Base-by-base conservation (phyloP, 2,797 vertebrate genomes). In the Hirundo rustica region DNA sequence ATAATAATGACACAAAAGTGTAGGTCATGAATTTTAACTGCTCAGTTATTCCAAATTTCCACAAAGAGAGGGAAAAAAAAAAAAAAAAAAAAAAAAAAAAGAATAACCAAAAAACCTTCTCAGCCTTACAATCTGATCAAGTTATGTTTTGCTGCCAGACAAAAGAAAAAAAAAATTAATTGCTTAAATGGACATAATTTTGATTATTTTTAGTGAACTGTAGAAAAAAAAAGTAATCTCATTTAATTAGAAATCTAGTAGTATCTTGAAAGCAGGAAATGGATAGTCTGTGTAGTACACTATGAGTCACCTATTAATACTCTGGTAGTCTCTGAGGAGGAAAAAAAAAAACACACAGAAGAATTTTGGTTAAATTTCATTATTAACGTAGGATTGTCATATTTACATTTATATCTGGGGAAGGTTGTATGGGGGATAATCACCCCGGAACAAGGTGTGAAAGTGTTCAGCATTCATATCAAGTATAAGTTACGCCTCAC, bases 1-100 rank as follows among this genome's bases (percentile, higher is more conserved):
- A 98, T 98, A 98, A 97, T 98, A 98, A 98, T 98, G 97, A 96
- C 97, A 97, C 93, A 95, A 97, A 98, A 98, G 96, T 97, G 96
- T 97, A 97, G 97, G 97, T 97, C 98, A 97, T 98, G 97, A 98
- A 98, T 98, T 98, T 98, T 98, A 98, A 98, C 97, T 96, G 97
- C 96, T 97, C 89, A 32, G 95, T 97, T 97, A 97, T 97, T 98
- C 92, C 91, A 97, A 96, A 97, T 95, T 97, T 98, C 95, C 93
- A 96, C 82, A 92, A 97, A 95, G 88, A 84, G 58, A 91, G 50
- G 65, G 16, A 8, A 77, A 66, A 78, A 75, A 67, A 8, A 42
- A 36, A 36, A 36, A 36, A 10, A 48, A 25, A 34, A 16, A 36
- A 9, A 77, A 66, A 78, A 75, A 64, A 48, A 25, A 38, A 15